phyloP scores from a whole-genome alignment of 2,888 invertebrate species.

The Brenthis daphne region DNA sequence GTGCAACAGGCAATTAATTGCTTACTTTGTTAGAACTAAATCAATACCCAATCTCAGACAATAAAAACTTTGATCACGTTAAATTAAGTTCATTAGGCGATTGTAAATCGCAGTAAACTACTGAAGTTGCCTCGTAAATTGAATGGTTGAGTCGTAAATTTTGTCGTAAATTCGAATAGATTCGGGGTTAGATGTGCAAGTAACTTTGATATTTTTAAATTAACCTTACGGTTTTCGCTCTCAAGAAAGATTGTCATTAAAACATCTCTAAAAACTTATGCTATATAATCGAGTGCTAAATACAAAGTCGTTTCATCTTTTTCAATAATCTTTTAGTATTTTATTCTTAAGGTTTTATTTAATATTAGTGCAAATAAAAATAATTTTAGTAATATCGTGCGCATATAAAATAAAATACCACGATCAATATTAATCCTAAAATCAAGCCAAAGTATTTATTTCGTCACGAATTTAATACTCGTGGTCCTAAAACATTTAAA shows the following conservation, averaged over 20 bases:
- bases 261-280: not conserved
- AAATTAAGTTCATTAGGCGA: constrained; percentile 41
- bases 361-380: too few relatives aligned
- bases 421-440: too few relatives aligned
- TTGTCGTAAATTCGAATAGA: constrained; percentile 33
- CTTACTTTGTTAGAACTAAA: constrained; percentile 23
- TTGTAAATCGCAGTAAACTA: constrained; percentile 43
- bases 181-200: constrained; percentile 27
- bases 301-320: not conserved
- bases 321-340: not conserved
- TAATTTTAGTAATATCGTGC: too few relatives aligned
- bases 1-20: constrained; percentile 12
- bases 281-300: not conserved
- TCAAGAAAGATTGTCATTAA: not conserved
- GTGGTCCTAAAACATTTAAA: too few relatives aligned
- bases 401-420: too few relatives aligned
- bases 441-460: too few relatives aligned
- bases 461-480: too few relatives aligned
- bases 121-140: constrained; percentile 38
- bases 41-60: constrained; percentile 29
- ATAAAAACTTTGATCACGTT: constrained; percentile 39
- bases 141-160: constrained; percentile 34
- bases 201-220: constrained; percentile 29
- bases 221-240: constrained; percentile 19
- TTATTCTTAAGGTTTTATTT: too few relatives aligned